Conservation (phyloP, 2,888 invertebrate genomes). For the Volucella inflata region DNA sequence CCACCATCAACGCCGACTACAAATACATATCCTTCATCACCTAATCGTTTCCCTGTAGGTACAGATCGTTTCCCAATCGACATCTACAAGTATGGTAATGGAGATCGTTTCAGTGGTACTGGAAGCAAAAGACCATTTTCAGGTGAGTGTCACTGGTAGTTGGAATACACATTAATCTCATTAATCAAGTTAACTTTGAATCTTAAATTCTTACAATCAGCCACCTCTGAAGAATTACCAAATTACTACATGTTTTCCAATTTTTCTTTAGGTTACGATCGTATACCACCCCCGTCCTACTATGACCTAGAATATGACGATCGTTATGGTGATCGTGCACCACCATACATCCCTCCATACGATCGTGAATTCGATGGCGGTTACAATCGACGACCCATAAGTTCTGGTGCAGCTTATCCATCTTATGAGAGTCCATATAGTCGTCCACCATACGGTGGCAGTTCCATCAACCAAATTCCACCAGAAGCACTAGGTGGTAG, state of each 20-base stretch:
- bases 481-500: constrained; percentile 77
- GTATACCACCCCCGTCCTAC: constrained; percentile 79
- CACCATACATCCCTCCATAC: constrained; percentile 78
- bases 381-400: constrained; percentile 79
- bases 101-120: constrained; percentile 84
- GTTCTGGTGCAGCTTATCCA: constrained; percentile 79
- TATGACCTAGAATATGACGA: constrained; percentile 83
- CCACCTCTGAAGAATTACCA: background rate
- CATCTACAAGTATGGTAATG: constrained; percentile 85
- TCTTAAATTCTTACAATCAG: constrained; percentile 6
- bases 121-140: constrained; percentile 81
- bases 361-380: constrained; percentile 82
- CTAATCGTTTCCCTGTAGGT: constrained; percentile 85
- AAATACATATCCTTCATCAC: constrained; percentile 84
- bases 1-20: constrained; percentile 84
- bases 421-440: constrained; percentile 82
- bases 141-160: constrained; percentile 63
- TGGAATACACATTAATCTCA: constrained; percentile 46
- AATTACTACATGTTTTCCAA: background rate
- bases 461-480: constrained; percentile 76
- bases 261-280: constrained; percentile 80
- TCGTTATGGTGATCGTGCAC: constrained; percentile 78
- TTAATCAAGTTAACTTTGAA: constrained; percentile 49
- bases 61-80: constrained; percentile 84
- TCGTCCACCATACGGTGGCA: constrained; percentile 79